Percentiles rank a stretch among this genome's conserved stretches.
Evolutionary conservation across 2,797 vertebrate species (phyloP).

Genomic region (Lates japonicus): DNA sequence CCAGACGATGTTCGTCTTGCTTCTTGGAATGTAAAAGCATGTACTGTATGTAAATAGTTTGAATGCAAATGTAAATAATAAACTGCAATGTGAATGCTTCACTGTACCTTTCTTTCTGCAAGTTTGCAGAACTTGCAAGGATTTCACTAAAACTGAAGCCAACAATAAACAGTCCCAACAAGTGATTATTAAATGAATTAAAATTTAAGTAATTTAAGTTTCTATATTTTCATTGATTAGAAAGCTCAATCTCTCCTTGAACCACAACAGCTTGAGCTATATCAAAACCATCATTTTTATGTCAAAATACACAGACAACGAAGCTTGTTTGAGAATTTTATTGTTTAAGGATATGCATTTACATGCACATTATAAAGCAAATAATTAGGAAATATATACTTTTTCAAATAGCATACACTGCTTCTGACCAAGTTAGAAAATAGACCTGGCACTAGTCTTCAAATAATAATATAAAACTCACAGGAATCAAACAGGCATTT

Average conservation of each 20-base stretch:
- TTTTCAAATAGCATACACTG: conserved; percentile 90
- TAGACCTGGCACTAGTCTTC: conserved; percentile 89
- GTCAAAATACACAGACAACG: conserved; percentile 19
- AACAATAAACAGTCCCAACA: not conserved
- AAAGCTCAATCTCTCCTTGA: not conserved
- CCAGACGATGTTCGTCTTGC: conserved; percentile 33
- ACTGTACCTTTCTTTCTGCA: conserved; percentile 15
- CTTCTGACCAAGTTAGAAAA: conserved; percentile 83
- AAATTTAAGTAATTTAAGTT: not conserved
- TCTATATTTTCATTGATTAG: not conserved
- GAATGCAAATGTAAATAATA: conserved; percentile 78
- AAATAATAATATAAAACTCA: conserved; percentile 61
- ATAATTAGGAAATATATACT: conserved; percentile 87
- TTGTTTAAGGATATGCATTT: conserved; percentile 94
- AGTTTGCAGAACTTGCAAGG: not conserved
- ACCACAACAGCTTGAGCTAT: not conserved
- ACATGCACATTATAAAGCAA: conserved; percentile 91
- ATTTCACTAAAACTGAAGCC: not conserved
- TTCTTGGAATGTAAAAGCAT: conserved; percentile 74
- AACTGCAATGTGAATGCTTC: conserved; percentile 62
- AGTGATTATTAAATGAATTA: too few species aligned
- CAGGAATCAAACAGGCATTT: conserved; percentile 72
- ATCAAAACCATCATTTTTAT: not conserved
- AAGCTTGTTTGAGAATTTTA: conserved; percentile 74
- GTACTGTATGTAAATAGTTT: conserved; percentile 79